Base-by-base conservation (phyloP, 2,888 invertebrate genomes). In the Panopea generosa region DNA sequence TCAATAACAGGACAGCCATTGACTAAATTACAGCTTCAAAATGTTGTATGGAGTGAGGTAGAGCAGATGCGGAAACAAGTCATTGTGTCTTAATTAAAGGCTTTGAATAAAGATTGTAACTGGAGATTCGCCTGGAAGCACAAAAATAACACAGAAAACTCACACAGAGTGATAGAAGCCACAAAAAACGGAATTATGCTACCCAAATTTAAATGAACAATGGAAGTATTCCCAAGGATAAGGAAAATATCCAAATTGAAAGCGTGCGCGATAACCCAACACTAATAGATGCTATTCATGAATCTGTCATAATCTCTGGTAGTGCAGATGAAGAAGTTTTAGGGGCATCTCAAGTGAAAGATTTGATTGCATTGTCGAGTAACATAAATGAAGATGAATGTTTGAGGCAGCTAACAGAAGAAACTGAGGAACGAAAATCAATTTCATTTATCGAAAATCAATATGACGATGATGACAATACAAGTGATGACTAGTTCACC, bases 11-110 rank as follows among this genome's bases (percentile, higher is more conserved):
- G 53, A 6, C 20, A 59, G 20, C 68, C 74, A 18, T 33, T 74
- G 18, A 74, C 74, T 11, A 14, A n/a, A 20, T 60, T 71, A 9
- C 75, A 76, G 29, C 61, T 70, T 1, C 75, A 76, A 29, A 70
- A 70, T 40, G 70, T 70, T 61, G 62, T 76, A 1, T 76, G 70
- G 70, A 49, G 63, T 11, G 22, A 47, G 33, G 59, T 52, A 14
- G 55, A 50, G 22, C 11, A 50, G 14, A 73, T 53, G 53, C 20
- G 33, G 22, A 74, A 74, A 50, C 38, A 40, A 4, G 60, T 62
- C 1, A 74, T 74, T 20, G 24, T 74, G 3, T 20, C 3, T 16
- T 22, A 20, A 16, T 20, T 74, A n/a, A 52, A 52, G 20, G 18
- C 49, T 9, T 14, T 68, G 20, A 74, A 68, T 47, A 67, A 50